Evolutionary conservation across 1,140 invertebrate species (phyloP), one percentile per base, ranked within the genome.

Genomic region (Stegodyphus mimosarum): DNA sequence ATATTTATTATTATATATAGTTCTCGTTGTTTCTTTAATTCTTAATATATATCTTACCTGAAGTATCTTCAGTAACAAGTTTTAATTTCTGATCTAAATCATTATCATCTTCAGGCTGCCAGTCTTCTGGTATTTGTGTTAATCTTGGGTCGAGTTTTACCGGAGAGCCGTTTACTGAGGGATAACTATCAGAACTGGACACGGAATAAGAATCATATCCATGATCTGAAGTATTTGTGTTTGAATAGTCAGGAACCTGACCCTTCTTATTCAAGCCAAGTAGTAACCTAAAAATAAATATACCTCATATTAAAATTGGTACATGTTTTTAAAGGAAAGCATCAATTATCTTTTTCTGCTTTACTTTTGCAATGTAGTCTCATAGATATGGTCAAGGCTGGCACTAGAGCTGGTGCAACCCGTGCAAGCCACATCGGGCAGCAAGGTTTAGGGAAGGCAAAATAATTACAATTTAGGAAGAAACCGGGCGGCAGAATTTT

Each of bases 171-270:
- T 78, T 87, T 11, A 83, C 85, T 6, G 88, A 88, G 18, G 89
- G 94, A 91, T 94, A 94, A 89, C 94, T 94, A 88, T 97, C 96
- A 50, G 95, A 97, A 6, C 96, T 97, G 15, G 96, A 97, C 11
- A 97, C 90, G 2, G 96, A 97, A 89, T 96, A 97, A 0, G 96
- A 97, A 88, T 97, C 96, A 89, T 97, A 97, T 6, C 96, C 96
- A 17, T 95, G 94, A 89, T 97, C 96, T 80, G 88, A 86, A 52
- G 83, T 77, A 72, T 86, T 86, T 9, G 83, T 60, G 15, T 86
- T 72, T 48, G 48, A 10, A 33, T 72, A 72, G 6, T 49, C 75
- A 17, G 73, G 83, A 51, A 86, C n/a, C 11, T 71, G 66, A 9
- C 48, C 60, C 49, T 86, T 86, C 60, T 77, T 86, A 33, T 86